These are phyloP conservation scores for Aphelenchoides fujianensis DNA, from an alignment of 1,140 invertebrate species.

Conservation along the genomic window DNA sequence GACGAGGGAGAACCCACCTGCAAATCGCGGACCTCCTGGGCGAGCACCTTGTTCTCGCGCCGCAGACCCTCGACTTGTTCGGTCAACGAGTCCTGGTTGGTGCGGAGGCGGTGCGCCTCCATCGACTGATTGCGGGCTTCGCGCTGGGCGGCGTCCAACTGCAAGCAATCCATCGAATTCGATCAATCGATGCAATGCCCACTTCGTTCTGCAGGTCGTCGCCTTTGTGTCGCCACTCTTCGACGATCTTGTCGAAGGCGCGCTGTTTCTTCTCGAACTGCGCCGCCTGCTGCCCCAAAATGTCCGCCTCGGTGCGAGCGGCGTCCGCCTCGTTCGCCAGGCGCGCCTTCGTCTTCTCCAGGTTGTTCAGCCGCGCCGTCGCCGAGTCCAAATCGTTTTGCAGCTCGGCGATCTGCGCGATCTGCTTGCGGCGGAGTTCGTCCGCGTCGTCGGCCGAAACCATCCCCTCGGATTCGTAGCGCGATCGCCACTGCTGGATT, in stretches of 20 bases:
- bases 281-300: constrained; percentile 43
- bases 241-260: constrained; percentile 94
- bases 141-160: constrained; percentile 93
- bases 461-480: constrained; percentile 93
- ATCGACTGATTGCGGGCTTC: constrained; percentile 98
- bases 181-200: too few relatives aligned
- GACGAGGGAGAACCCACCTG: constrained; percentile 31
- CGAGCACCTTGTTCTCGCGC: constrained; percentile 56
- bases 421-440: constrained; percentile 92
- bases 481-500: constrained; percentile 84
- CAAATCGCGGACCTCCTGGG: constrained; percentile 66
- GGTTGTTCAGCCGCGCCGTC: constrained; percentile 88
- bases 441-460: constrained; percentile 90
- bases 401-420: constrained; percentile 93
- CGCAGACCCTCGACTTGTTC: constrained; percentile 74
- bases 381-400: constrained; percentile 95
- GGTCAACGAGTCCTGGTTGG: constrained; percentile 86
- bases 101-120: constrained; percentile 95
- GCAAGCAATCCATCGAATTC: too few relatives aligned
- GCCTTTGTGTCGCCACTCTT: constrained; percentile 99
- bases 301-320: constrained; percentile 77
- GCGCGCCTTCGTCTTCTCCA: constrained; percentile 95
- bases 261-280: constrained; percentile 98
- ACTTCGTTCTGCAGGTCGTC: constrained; percentile 94
- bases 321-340: constrained; percentile 95